These are phyloP conservation scores for Callaeas wilsoni DNA, from an alignment of 2,113 vertebrate genomes.

Conservation along the genomic window DNA sequence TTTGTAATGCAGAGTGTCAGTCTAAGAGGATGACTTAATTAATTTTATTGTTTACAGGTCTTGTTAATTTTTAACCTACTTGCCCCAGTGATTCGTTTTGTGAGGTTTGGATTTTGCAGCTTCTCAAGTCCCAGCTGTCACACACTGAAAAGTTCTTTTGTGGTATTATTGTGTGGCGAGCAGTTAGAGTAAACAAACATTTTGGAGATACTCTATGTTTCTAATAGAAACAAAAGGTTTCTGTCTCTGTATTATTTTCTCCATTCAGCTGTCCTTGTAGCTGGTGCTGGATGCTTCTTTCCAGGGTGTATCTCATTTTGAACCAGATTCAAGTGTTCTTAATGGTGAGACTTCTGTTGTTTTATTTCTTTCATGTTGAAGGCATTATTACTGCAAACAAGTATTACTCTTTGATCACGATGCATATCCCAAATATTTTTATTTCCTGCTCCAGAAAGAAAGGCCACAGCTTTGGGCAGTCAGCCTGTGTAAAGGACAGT, in stretches of 20 bases:
- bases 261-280: background rate
- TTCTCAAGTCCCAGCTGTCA: background rate
- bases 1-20: background rate
- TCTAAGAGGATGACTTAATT: background rate
- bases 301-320: background rate
- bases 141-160: background rate
- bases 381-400: background rate
- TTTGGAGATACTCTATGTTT: background rate
- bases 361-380: background rate
- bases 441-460: background rate
- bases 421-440: background rate
- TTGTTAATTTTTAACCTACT: background rate
- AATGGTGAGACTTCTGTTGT: background rate
- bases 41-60: background rate
- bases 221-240: background rate
- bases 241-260: background rate
- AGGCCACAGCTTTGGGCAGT: background rate
- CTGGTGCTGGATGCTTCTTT: background rate
- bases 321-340: background rate
- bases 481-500: background rate
- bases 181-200: background rate
- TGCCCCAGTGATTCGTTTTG: background rate
- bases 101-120: background rate
- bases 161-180: background rate
- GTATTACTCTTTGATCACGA: background rate